A percentile compares a stretch with the other conserved stretches of the same genome.
Evolutionary conservation across 2,797 vertebrate species (phyloP).

Genomic region (Taenioides sp.): DNA sequence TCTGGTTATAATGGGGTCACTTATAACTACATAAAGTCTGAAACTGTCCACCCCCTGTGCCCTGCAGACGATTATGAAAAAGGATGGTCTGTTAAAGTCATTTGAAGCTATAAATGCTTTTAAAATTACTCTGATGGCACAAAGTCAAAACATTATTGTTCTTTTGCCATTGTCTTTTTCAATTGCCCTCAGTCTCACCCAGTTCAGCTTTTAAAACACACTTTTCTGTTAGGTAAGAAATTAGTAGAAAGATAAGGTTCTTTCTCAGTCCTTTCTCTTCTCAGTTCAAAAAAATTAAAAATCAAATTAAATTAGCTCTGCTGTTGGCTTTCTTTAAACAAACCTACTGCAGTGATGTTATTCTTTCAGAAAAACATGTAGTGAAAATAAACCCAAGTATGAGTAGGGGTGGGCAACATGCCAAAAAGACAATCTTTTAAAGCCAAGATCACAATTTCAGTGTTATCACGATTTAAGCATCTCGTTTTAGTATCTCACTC

Average conservation of each 20-base stretch:
- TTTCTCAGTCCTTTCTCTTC: constrained; percentile 14
- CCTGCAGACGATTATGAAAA: constrained; percentile 37
- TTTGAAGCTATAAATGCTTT: constrained; percentile 31
- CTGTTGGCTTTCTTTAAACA: constrained; percentile 33
- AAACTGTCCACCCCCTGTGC: constrained; percentile 20
- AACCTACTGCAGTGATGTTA: constrained; percentile 22
- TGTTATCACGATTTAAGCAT: too few relatives aligned
- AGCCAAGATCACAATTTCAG: too few relatives aligned
- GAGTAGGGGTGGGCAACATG: constrained; percentile 1
- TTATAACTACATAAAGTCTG: constrained; percentile 21
- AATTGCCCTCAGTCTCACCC: constrained; percentile 18
- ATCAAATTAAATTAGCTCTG: constrained; percentile 14
- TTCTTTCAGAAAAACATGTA: constrained; percentile 29
- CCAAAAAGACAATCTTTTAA: too few relatives aligned
- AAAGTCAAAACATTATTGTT: constrained; percentile 8
- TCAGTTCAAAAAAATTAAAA: constrained; percentile 11
- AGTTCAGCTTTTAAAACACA: constrained; percentile 16
- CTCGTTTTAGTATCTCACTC: too few relatives aligned
- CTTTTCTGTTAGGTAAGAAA: constrained; percentile 24
- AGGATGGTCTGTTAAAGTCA: constrained; percentile 29
- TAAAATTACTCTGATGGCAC: constrained; percentile 29
- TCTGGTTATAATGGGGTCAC: constrained; percentile 20
- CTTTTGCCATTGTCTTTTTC: constrained; percentile 10
- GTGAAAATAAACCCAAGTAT: constrained; percentile 27
- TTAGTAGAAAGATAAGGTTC: constrained; percentile 21